Conservation (phyloP, 1,140 invertebrate genomes). For the Euwallacea similis region DNA sequence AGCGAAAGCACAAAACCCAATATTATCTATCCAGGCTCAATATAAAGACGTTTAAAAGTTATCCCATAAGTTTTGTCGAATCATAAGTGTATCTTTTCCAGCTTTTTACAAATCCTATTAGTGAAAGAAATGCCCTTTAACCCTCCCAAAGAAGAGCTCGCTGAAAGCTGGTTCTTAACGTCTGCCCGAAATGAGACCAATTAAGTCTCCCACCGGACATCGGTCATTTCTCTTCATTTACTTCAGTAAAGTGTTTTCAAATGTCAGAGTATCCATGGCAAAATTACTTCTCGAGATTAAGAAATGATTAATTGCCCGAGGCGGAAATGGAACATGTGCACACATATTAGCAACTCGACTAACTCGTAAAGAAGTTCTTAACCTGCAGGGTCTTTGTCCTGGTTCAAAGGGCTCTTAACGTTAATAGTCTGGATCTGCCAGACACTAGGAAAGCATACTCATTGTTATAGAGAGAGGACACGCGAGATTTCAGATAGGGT, state of each 20-base stretch:
- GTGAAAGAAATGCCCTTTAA: too few species aligned
- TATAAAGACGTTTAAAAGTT: too few species aligned
- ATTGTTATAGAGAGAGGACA: conserved; percentile 3
- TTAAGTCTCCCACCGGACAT: not conserved
- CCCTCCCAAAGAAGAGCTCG: not conserved
- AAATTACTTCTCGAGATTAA: too few species aligned
- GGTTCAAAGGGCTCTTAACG: conserved; percentile 9
- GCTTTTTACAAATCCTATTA: too few species aligned
- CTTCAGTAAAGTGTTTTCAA: too few species aligned
- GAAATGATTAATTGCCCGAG: too few species aligned
- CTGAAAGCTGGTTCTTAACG: conserved; percentile 5
- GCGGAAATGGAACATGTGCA: too few species aligned
- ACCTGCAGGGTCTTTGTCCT: conserved; percentile 17
- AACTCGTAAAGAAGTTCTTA: conserved; percentile 18
- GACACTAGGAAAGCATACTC: conserved; percentile 9
- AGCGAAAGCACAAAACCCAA: too few species aligned
- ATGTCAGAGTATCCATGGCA: too few species aligned
- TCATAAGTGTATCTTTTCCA: too few species aligned
- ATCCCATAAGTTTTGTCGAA: too few species aligned
- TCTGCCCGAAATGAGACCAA: conserved; percentile 7
- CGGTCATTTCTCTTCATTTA: conserved; percentile 6
- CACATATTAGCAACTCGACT: not conserved
- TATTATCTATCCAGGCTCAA: too few species aligned
- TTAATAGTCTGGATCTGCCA: conserved; percentile 16
- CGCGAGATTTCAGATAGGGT: conserved; percentile 4